Base-by-base conservation (phyloP, 2,888 invertebrate species). In the Acrobasis repandana region DNA sequence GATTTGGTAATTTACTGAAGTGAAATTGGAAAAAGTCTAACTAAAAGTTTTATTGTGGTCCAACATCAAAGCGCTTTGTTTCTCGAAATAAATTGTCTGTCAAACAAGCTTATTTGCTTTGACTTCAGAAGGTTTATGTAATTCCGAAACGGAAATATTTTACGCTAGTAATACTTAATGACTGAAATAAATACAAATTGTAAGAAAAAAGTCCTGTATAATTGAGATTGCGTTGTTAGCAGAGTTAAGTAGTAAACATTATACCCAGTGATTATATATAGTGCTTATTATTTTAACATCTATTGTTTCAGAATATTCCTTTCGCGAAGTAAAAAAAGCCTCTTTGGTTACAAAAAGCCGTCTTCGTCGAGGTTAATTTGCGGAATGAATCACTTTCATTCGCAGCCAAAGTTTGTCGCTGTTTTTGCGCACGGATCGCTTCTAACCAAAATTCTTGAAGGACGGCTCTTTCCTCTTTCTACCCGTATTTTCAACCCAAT, bases 351-450 rank as follows among this genome's bases (percentile, higher is more conserved):
- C 68, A 79, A 76, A 79, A 80, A 79, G 74, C 71, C 77, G 79
- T 81, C 76, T 83, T 84, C 82, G 77, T 74, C 73, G 75, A 74
- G 70, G 73, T 77, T 80, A 83, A 85, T 88, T 83, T 80, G 73
- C 68, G 69, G 70, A 80, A 86, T 83, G 80, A 86, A 86, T 84
- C 77, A 78, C 79, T 77, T 79, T 83, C 82, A 80, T 77, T 77
- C 66, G 74, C 83, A 85, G 81, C 75, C 73, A 66, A 65, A 62
- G 71, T 68, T 68, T 69, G 67, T 56, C 64, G 63, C 61, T 67
- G 71, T 74, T 79, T 80, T 82, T 82, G 80, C 80, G 74, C 66
- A 64, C 63, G 61, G 70, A 66, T 65, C 64, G 63, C 62, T 62
- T 58, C 54, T 56, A 66, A 72, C 68, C 67, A 63, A 72, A 63